phyloP scores from a whole-genome alignment of 2,113 vertebrate genomes.

The Gallinago paraguaiae region DNA sequence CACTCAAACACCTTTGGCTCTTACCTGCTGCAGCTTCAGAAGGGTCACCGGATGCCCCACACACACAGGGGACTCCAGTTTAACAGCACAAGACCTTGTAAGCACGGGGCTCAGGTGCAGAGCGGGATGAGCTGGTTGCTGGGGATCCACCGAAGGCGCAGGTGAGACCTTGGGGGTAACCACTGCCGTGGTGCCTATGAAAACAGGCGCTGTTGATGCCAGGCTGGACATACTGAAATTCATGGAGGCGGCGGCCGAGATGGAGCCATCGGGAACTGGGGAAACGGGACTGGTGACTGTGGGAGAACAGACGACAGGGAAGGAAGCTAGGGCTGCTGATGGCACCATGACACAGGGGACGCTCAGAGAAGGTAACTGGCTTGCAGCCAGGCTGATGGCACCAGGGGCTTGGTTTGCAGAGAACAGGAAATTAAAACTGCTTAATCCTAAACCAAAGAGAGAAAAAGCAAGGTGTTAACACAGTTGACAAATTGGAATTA shows the following conservation, averaged over 20 bases:
- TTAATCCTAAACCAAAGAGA: slow-evolving; percentile 72
- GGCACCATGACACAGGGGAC: slow-evolving; percentile 88
- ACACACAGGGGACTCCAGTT: slow-evolving; percentile 68
- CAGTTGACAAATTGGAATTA: not conserved
- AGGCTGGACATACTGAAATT: slow-evolving; percentile 77
- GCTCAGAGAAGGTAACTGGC: slow-evolving; percentile 75
- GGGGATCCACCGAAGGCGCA: not conserved
- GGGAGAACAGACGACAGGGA: slow-evolving; percentile 81
- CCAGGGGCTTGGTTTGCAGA: slow-evolving; percentile 74
- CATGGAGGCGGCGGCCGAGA: slow-evolving; percentile 54
- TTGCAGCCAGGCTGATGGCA: slow-evolving; percentile 58
- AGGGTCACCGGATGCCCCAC: slow-evolving; percentile 47
- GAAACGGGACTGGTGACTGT: slow-evolving; percentile 27
- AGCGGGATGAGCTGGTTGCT: slow-evolving; percentile 6
- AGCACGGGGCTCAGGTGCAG: slow-evolving; percentile 69
- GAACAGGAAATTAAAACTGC: slow-evolving; percentile 83
- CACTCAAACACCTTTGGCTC: not conserved
- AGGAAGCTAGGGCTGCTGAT: slow-evolving; percentile 77
- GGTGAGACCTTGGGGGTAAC: slow-evolving; percentile 55
- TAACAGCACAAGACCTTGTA: slow-evolving; percentile 11
- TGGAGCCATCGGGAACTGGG: slow-evolving; percentile 36
- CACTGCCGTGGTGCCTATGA: slow-evolving; percentile 73
- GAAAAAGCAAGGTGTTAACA: not conserved
- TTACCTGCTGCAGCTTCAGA: slow-evolving; percentile 77
- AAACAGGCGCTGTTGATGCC: slow-evolving; percentile 71